phyloP scores from a whole-genome alignment of 2,797 vertebrate species.

The Eutrigla gurnardus region DNA sequence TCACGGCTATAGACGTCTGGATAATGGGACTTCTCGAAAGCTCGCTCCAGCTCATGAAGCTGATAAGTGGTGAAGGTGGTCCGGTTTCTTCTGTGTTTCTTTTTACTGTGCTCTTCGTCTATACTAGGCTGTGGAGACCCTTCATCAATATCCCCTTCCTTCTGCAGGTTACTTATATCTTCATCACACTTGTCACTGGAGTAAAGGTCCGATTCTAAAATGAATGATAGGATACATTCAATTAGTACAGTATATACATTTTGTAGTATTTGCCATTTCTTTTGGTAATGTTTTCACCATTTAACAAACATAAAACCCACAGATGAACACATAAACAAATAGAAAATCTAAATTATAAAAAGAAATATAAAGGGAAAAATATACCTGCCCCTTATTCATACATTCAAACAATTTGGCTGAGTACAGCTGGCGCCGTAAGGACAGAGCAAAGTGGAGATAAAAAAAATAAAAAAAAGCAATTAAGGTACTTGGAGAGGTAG shows the following conservation, averaged over 20 bases:
- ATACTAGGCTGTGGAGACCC: conserved; percentile 74
- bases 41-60: conserved; percentile 92
- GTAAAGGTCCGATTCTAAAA: conserved; percentile 84
- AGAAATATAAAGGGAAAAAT: background rate
- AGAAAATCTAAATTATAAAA: background rate
- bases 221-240: background rate
- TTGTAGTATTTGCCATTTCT: background rate
- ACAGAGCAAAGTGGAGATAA: background rate
- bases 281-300: background rate
- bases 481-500: background rate
- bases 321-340: background rate
- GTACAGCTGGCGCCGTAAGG: background rate
- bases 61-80: conserved; percentile 95
- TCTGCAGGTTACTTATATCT: conserved; percentile 81
- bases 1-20: conserved; percentile 93
- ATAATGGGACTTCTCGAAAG: conserved; percentile 94
- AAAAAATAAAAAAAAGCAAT: background rate
- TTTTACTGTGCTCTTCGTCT: conserved; percentile 89
- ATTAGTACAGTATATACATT: background rate
- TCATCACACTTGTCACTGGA: conserved; percentile 86
- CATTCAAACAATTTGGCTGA: background rate
- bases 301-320: too few relatives aligned
- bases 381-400: too few relatives aligned
- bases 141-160: conserved; percentile 72
- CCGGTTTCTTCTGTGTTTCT: conserved; percentile 92